phyloP scores from a whole-genome alignment of 53 echinoderm and acorn worm species.

The Crossaster papposus region DNA sequence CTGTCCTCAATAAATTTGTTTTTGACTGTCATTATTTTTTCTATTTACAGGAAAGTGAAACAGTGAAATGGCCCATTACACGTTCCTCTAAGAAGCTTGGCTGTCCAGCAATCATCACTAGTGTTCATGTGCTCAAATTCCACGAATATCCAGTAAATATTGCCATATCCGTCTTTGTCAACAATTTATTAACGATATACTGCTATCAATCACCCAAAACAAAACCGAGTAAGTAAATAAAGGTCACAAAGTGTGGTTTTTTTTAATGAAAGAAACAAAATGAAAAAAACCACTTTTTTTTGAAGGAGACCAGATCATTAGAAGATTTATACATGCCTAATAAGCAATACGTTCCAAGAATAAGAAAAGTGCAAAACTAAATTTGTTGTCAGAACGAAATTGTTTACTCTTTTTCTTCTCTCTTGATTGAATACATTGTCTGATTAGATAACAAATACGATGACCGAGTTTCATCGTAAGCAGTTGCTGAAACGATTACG shows the following conservation, averaged over 20 bases:
- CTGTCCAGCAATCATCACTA: constrained; percentile 70
- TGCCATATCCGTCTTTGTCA: not conserved
- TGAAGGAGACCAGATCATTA: too few relatives aligned
- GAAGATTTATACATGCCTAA: too few relatives aligned
- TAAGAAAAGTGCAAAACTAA: too few relatives aligned
- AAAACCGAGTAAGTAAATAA: not conserved
- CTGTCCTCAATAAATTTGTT: not conserved
- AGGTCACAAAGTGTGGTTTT: not conserved
- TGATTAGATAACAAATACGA: not conserved
- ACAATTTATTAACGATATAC: not conserved
- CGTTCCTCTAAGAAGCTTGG: constrained; percentile 72
- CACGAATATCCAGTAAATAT: constrained; percentile 50
- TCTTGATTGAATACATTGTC: not conserved
- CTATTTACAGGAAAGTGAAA: constrained; percentile 8
- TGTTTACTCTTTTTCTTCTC: too few relatives aligned
- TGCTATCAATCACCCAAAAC: not conserved
- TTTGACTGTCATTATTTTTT: not conserved
- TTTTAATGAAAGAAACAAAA: not conserved
- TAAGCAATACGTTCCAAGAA: too few relatives aligned
- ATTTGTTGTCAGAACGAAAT: too few relatives aligned
- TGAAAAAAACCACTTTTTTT: too few relatives aligned
- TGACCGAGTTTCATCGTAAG: constrained; percentile 52
- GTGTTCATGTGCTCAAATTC: constrained; percentile 66
- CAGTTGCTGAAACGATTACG: constrained; percentile 44
- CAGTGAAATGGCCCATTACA: constrained; percentile 25